These are phyloP conservation scores for Mystacides longicornis DNA, from an alignment of 2,888 invertebrate genomes.

Conservation along the genomic window DNA sequence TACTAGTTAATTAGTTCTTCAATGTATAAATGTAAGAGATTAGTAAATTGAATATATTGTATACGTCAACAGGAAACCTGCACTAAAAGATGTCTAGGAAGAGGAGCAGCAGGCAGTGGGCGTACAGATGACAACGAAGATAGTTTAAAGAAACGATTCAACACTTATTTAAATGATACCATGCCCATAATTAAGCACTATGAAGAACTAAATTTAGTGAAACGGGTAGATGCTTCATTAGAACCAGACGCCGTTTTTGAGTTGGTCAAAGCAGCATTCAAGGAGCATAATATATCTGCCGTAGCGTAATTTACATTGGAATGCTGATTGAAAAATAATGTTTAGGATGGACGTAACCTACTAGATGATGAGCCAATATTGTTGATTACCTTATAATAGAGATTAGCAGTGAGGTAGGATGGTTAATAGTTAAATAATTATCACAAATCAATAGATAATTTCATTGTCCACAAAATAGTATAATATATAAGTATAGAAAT, in stretches of 20 bases:
- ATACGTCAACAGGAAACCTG: conserved; percentile 78
- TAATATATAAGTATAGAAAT: too few relatives aligned
- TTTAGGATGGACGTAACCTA: conserved; percentile 30
- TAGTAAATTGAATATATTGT: too few relatives aligned
- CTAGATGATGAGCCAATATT: background rate
- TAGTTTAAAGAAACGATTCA: conserved; percentile 77
- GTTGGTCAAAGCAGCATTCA: conserved; percentile 48
- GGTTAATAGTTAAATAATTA: too few relatives aligned
- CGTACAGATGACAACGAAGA: conserved; percentile 91
- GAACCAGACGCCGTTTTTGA: conserved; percentile 59
- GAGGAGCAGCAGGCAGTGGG: conserved; percentile 86
- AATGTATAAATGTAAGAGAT: too few relatives aligned
- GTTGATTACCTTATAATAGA: too few relatives aligned
- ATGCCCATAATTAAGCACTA: conserved; percentile 87
- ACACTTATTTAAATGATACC: conserved; percentile 78
- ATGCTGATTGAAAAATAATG: too few relatives aligned
- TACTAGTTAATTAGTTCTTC: background rate
- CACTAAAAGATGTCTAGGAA: conserved; percentile 73
- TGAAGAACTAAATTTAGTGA: conserved; percentile 60
- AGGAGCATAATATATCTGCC: too few relatives aligned
- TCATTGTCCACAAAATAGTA: too few relatives aligned
- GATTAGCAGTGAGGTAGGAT: too few relatives aligned
- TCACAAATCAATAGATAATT: too few relatives aligned
- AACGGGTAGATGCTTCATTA: conserved; percentile 65
- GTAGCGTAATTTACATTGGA: too few relatives aligned